phyloP scores from a whole-genome alignment of 2,888 invertebrate genomes.

The Entomobrya multifasciata region DNA sequence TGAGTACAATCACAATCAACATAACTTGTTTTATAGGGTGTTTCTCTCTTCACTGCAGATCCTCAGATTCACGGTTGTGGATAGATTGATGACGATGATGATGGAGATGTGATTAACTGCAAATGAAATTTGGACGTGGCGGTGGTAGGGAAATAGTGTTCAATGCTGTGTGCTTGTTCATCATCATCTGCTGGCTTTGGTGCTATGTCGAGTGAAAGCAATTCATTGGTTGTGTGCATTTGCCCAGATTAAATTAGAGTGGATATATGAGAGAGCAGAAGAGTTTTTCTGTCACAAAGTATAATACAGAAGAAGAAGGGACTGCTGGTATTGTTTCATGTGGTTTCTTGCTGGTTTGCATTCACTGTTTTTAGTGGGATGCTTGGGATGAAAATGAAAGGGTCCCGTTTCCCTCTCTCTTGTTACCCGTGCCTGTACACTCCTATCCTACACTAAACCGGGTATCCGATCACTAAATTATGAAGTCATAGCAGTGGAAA shows the following conservation, averaged over 20 bases:
- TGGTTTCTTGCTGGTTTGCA: background rate
- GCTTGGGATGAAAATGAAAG: slow-evolving; percentile 8
- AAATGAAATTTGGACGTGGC: slow-evolving; percentile 7
- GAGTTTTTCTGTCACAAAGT: background rate
- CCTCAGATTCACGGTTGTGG: background rate
- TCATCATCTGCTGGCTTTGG: slow-evolving; percentile 67
- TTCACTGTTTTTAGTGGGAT: background rate
- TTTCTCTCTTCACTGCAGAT: slow-evolving; percentile 37
- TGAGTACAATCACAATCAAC: background rate
- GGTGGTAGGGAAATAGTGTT: background rate
- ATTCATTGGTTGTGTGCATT: slow-evolving; percentile 71
- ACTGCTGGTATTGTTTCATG: background rate
- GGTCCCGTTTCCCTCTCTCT: slow-evolving; percentile 15
- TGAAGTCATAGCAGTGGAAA: slow-evolving; percentile 62
- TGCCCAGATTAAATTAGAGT: slow-evolving; percentile 71
- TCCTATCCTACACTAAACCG: no score
- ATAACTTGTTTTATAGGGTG: slow-evolving; percentile 14
- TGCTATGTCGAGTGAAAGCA: slow-evolving; percentile 69
- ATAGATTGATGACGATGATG: slow-evolving; percentile 6
- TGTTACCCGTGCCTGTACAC: slow-evolving; percentile 2
- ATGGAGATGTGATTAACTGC: slow-evolving; percentile 62
- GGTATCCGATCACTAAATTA: slow-evolving; percentile 69
- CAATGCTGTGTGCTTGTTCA: background rate
- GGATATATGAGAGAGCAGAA: slow-evolving; percentile 54
- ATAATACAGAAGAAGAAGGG: no score